These are phyloP conservation scores for Lampris incognitus DNA, from an alignment of 2,113 vertebrate genomes.

Conservation along the genomic window DNA sequence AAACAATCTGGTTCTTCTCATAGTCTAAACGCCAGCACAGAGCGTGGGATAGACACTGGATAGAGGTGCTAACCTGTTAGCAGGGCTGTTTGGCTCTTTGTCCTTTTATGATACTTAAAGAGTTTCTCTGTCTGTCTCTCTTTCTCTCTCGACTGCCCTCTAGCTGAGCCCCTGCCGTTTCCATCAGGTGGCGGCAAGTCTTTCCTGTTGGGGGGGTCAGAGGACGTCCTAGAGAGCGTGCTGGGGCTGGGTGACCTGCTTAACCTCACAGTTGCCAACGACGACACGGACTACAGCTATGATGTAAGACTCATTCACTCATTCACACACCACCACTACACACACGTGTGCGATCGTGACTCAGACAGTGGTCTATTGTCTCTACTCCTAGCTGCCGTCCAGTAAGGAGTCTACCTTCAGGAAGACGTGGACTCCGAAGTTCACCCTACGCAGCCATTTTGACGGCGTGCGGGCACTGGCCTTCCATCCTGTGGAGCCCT, in stretches of 20 bases:
- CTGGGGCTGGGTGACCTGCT: slow-evolving; percentile 97
- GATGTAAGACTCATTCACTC: slow-evolving; percentile 85
- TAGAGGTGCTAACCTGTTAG: no score
- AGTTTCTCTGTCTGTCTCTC: slow-evolving; percentile 22
- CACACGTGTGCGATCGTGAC: no score
- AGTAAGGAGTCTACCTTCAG: slow-evolving; percentile 97
- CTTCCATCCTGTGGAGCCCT: slow-evolving; percentile 97
- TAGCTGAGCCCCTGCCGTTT: slow-evolving; percentile 95
- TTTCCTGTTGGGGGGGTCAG: slow-evolving; percentile 94
- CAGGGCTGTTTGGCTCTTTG: no score
- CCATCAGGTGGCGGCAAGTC: slow-evolving; percentile 93
- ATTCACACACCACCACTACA: no score
- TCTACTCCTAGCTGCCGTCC: slow-evolving; percentile 87
- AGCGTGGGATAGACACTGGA: no score
- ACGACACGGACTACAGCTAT: slow-evolving; percentile 96
- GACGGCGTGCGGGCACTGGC: slow-evolving; percentile 95
- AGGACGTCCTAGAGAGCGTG: slow-evolving; percentile 96
- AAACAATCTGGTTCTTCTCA: no score
- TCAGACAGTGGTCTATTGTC: no score
- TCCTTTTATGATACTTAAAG: no score
- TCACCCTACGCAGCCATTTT: slow-evolving; percentile 97
- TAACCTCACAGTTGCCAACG: slow-evolving; percentile 98
- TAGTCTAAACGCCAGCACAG: no score
- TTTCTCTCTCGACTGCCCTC: slow-evolving; percentile 82
- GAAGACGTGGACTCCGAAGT: slow-evolving; percentile 99